Base-by-base conservation (phyloP, 2,113 vertebrate genomes). In the Peromyscus maniculatus region DNA sequence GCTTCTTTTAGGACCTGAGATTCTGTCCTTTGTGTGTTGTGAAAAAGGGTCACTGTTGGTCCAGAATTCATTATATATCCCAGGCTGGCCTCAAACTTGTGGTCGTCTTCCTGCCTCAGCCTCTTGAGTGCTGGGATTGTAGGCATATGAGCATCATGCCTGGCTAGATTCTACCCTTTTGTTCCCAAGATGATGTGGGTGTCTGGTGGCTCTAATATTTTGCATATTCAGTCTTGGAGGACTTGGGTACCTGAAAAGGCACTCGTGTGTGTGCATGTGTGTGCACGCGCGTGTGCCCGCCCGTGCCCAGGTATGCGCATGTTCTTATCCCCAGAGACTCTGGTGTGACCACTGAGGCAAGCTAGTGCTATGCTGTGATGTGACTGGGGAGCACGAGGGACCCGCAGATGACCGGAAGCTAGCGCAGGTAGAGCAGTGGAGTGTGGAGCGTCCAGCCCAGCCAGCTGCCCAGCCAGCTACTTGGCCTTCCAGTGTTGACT, bases 401-500 rank as follows among this genome's bases (percentile, higher is more conserved):
- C 62, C 33, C 75, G 7, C 31, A 43, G 92, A 39, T 62, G 62
- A 84, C 71, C 39, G 55, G 89, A 24, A 59, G 16, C 83, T 39
- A n/a, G 62, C 79, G 39, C 16, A 46, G 92, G 84, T 36, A 52
- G 84, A 87, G 64, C 62, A 87, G 64, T 55, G 69, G 24, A 1
- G 1, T 55, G 57, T 75, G 33, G 74, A 84, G 26, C n/a, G 28
- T 71, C 2, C 3, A 24, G 21, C 8, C 57, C 77, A 4, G 93
- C 75, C 78, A 26, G 95, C 91, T 92, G 82, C 67, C 57, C 4
- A 0, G 71, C 77, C 17, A 83, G 83, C 88, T 84, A 43, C 89
- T 95, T 75, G 62, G 82, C 72, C 77, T 78, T 91, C 36, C 5
- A 0, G 3, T 96, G 82, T 94, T 97, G 92, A 87, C 86, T 92